phyloP scores from a whole-genome alignment of 2,888 invertebrate genomes.

The Crematogaster levior region DNA sequence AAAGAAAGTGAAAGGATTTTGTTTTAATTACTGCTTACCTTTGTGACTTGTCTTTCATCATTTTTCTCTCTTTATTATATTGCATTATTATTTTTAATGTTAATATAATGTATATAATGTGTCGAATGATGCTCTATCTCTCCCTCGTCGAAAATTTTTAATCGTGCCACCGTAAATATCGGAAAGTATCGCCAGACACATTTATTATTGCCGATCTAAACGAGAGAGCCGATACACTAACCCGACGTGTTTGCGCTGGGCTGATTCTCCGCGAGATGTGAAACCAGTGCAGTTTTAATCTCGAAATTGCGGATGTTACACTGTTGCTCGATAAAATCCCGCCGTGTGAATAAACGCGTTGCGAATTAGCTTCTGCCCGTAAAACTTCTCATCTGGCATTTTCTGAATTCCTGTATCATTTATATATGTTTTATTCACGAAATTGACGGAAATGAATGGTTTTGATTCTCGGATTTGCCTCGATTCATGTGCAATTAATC shows the following conservation, averaged over 20 bases:
- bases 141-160: constrained; percentile 38
- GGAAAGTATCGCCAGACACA: not conserved
- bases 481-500: constrained; percentile 20
- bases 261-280: constrained; percentile 18
- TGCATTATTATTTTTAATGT: too few species aligned
- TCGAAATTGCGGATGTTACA: constrained; percentile 41
- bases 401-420: not conserved
- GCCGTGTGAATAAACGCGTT: constrained; percentile 23
- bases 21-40: not conserved
- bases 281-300: constrained; percentile 40
- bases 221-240: constrained; percentile 22
- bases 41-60: not conserved
- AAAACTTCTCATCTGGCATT: constrained; percentile 22
- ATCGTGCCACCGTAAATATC: constrained; percentile 49
- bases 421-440: not conserved
- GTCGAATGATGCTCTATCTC: not conserved
- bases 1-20: not conserved
- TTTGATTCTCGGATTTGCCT: not conserved
- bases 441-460: not conserved
- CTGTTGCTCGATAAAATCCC: constrained; percentile 21
- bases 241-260: constrained; percentile 16
- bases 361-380: constrained; percentile 16
- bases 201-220: constrained; percentile 46
- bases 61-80: not conserved
- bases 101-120: too few species aligned